A percentile compares a stretch with the other conserved stretches of the same genome.
Conservation (phyloP, 2,113 vertebrate species). For the Urocolius indicus region DNA sequence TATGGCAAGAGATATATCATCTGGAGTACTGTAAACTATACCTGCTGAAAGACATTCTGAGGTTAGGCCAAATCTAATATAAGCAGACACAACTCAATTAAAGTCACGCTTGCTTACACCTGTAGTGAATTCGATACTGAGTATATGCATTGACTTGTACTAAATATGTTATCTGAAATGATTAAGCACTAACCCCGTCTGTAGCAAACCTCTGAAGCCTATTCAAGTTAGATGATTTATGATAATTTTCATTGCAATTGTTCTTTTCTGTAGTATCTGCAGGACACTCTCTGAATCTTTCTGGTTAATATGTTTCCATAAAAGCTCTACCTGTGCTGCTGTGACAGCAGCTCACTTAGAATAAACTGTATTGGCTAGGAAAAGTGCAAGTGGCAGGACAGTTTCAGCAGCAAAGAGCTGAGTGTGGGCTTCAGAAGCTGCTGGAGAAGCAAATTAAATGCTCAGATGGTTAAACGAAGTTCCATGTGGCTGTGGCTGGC, state of each 20-base stretch:
- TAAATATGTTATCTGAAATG: slow-evolving; percentile 8
- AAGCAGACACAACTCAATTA: background rate
- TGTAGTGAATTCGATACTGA: background rate
- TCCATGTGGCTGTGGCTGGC: background rate
- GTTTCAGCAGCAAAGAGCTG: background rate
- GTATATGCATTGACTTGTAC: background rate
- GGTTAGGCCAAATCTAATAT: background rate
- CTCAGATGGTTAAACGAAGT: background rate
- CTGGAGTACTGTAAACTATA: background rate
- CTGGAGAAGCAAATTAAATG: background rate
- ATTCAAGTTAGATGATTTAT: slow-evolving; percentile 4
- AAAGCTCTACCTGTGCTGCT: background rate
- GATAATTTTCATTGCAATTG: slow-evolving; percentile 7
- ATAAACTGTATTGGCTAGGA: background rate
- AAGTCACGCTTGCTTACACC: background rate
- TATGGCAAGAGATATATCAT: background rate
- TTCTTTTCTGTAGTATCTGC: background rate
- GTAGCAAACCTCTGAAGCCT: background rate
- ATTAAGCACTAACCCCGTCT: background rate
- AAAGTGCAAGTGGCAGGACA: background rate
- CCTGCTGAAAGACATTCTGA: background rate
- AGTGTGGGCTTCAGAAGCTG: background rate
- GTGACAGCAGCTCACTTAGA: background rate
- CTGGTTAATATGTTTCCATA: background rate
- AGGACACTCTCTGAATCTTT: background rate